phyloP scores from a whole-genome alignment of 2,113 vertebrate species.

The Grantiella picta region DNA sequence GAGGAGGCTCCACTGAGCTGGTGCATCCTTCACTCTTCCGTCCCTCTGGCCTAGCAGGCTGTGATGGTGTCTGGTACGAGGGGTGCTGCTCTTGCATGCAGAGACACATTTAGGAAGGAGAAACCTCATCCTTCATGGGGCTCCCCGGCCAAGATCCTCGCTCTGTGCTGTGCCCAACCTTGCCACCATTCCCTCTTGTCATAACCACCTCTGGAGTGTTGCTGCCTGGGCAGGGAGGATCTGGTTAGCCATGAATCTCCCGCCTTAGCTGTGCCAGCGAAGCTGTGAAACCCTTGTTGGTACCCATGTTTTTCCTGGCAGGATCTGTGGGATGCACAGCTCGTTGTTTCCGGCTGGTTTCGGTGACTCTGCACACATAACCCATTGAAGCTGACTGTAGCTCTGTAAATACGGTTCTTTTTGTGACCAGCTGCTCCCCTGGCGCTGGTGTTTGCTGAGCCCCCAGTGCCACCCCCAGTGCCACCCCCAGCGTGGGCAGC shows the following conservation, averaged over 20 bases:
- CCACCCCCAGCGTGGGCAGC: not conserved
- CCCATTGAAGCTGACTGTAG: not conserved
- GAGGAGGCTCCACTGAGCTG: not conserved
- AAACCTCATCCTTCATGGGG: not conserved
- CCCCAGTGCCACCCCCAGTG: not conserved
- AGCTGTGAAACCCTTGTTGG: conserved; percentile 38
- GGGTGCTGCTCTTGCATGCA: not conserved
- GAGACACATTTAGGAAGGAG: not conserved
- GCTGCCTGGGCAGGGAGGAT: not conserved
- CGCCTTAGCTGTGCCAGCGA: not conserved
- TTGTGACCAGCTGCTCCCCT: not conserved
- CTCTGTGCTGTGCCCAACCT: not conserved
- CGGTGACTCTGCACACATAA: not conserved
- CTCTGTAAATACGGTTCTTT: conserved; percentile 37
- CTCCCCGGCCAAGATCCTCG: rapidly evolving
- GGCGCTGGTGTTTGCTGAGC: not conserved
- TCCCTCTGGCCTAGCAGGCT: not conserved
- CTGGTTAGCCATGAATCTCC: not conserved
- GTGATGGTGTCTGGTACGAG: not conserved
- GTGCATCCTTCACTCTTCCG: not conserved
- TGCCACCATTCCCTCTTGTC: not conserved
- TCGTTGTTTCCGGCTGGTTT: not conserved
- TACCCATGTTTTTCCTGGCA: not conserved
- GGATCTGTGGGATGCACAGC: not conserved
- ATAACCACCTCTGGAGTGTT: not conserved